These are phyloP conservation scores for Halisarca cf. caerulea DNA, from an alignment of 37 sponge, comb jelly and placozoan species.

Conservation along the genomic window DNA sequence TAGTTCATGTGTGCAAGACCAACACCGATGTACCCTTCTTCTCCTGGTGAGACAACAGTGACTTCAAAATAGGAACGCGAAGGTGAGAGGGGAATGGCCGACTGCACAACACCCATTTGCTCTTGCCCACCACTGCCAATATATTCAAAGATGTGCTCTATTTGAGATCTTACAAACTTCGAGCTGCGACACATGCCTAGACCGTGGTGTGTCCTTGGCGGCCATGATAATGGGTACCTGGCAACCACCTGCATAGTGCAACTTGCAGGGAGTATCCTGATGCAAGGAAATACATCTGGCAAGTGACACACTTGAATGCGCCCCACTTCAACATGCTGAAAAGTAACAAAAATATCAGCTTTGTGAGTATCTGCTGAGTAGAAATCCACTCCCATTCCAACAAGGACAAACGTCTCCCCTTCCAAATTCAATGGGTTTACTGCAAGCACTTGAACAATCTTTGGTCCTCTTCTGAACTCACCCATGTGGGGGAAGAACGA, in stretches of 20 bases:
- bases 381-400: conserved; percentile 18
- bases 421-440: background rate
- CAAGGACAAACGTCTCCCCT: background rate
- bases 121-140: background rate
- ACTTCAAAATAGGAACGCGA: conserved; percentile 66
- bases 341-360: background rate
- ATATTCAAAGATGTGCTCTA: background rate
- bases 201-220: conserved; percentile 9
- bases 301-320: background rate
- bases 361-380: background rate
- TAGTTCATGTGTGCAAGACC: conserved; percentile 61
- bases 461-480: background rate
- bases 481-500: background rate
- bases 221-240: conserved; percentile 47
- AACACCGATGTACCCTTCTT: conserved; percentile 36
- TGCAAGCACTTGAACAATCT: background rate
- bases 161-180: background rate
- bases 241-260: background rate
- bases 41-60: background rate
- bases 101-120: conserved; percentile 45
- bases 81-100: conserved; percentile 58
- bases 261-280: background rate
- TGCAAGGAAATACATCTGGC: background rate
- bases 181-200: conserved; percentile 49
- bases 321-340: background rate